Evolutionary conservation across 2,113 vertebrate genomes (phyloP), one percentile per base, ranked within the genome.

Genomic region (Numida meleagris): DNA sequence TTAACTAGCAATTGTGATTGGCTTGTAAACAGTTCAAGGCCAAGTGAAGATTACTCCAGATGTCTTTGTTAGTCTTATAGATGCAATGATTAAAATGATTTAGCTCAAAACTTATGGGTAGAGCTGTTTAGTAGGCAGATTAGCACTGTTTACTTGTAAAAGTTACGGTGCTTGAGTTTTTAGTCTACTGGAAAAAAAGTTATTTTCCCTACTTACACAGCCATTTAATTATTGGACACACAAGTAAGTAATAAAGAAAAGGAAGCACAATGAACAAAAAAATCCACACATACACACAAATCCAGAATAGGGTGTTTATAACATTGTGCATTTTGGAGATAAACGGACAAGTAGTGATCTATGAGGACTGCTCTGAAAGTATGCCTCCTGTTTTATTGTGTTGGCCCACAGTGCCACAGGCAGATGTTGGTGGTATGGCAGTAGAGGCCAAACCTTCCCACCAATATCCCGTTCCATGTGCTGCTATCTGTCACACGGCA

Each of bases 101-200:
- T 51, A 24, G 7, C 61, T 87, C 21, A 92, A 88, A 93, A 57
- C 12, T 57, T 42, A 40, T 0, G 4, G 18, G 20, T 34, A 1
- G 10, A 23, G 10, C 14, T 46, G 17, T 12, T 80, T 14, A 2
- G 3, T 10, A 3, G 3, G 6, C 17, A 31, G 11, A 53, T 29
- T 31, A 61, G 14, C 3, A 79, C 6, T 31, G 24, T 31, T 62
- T 83, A 13, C 31, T 74, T 81, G 42, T 59, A 36, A 45, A 31
- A 70, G n/a, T 66, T 43, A 66, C 1, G 1, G 4, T 74, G 20
- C 23, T 74, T n/a, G 12, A 81, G 18, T 46, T 73, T 9, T 63
- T 12, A 0, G 2, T 33, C 38, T 20, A 50, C 6, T 4, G 1
- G 15, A 77, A 66, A 38, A 46, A 10, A 11, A 2, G 18, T 40